Evolutionary conservation across 2,797 vertebrate genomes (phyloP), one percentile per base, ranked within the genome.

Genomic region (Lagodon rhomboides): DNA sequence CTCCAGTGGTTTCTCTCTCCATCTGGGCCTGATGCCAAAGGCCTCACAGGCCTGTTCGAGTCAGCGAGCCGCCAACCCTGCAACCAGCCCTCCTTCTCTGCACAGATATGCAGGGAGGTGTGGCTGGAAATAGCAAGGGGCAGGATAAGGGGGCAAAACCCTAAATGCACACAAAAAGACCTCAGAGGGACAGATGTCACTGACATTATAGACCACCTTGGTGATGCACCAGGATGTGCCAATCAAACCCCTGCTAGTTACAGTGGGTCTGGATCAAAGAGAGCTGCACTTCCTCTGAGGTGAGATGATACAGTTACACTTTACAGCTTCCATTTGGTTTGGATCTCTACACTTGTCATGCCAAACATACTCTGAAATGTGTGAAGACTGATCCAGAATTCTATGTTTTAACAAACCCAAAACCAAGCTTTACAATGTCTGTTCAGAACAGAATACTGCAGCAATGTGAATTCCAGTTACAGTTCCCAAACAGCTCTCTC

Each of bases 21-120:
- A 92, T 89, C 94, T 93, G 91, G 95, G 96, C 94, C 92, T 53
- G 56, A 78, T 89, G 94, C 96, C 95, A 96, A 92, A 59, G 78
- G 88, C 90, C 93, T 93, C 87, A 83, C 79, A 94, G 93, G 91
- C 87, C 94, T 89, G 72, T 92, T 87, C 68, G 87, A 86, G 87
- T 85, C 86, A 84, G 86, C 89, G 73, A 25, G 23, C 9, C 75
- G 62, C 86, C 89, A 92, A 87, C 91, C 92, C 94, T 77, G 89
- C 80, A 88, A 93, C 92, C 92, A 87, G 88, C 90, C 87, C 53
- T 86, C 80, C 90, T 80, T 83, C 85, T 80, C 79, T 61, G 83
- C 77, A 74, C 53, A 53, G 87, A 85, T 82, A 80, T 87, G 90
- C 75, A 80, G 86, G 58, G 85, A 82, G 82, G 82, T 70, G 83